Percentiles rank a stretch among this genome's conserved stretches.
phyloP scores from a whole-genome alignment of 2,888 invertebrate genomes.

The Drosophila hamatofila region DNA sequence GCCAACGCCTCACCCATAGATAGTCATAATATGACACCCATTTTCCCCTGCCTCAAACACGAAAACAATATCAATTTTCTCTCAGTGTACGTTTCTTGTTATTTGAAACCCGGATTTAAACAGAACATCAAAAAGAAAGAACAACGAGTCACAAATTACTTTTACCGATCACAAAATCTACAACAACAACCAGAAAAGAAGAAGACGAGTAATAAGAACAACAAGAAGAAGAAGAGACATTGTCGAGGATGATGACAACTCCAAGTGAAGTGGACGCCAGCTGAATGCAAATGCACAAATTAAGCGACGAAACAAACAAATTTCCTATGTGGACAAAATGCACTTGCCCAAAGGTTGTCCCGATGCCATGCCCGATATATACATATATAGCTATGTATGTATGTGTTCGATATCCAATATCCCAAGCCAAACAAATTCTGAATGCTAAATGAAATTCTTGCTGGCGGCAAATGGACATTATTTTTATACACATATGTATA shows the following conservation, averaged over 20 bases:
- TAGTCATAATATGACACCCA: no score
- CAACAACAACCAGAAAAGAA: conserved; percentile 21
- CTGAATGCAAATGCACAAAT: conserved; percentile 76
- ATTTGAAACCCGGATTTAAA: conserved; percentile 78
- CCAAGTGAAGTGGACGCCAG: conserved; percentile 52
- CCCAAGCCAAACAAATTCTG: conserved; percentile 53
- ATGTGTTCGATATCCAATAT: conserved; percentile 39
- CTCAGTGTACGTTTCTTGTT: conserved; percentile 63
- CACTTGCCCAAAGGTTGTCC: conserved; percentile 73
- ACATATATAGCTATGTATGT: not conserved
- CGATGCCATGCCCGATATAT: conserved; percentile 6
- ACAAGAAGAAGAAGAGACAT: conserved; percentile 10
- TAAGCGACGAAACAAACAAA: conserved; percentile 68
- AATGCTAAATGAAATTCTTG: conserved; percentile 63
- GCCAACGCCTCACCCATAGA: no score
- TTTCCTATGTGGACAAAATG: conserved; percentile 73
- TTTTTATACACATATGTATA: not conserved
- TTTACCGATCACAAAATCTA: conserved; percentile 68
- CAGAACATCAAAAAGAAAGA: conserved; percentile 68
- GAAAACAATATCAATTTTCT: conserved; percentile 23
- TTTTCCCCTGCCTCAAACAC: not conserved
- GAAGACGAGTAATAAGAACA: conserved; percentile 19
- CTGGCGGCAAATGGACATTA: conserved; percentile 33
- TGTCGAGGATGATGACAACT: conserved; percentile 45
- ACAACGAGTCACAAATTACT: conserved; percentile 73